Evolutionary conservation across 2,888 invertebrate genomes (phyloP).

Genomic region (Metallyticus violacea): DNA sequence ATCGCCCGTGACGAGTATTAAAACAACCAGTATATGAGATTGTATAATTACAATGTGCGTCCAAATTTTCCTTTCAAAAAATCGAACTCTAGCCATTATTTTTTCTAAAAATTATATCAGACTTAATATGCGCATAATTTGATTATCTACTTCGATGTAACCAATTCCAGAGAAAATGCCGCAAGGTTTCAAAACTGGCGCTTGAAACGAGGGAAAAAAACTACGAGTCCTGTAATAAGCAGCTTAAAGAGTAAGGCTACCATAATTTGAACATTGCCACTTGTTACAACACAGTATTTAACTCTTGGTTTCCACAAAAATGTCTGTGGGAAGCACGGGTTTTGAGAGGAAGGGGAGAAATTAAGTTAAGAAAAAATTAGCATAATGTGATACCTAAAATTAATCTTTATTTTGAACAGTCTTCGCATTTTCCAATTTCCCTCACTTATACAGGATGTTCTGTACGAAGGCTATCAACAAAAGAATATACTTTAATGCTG

Average conservation of each 20-base stretch:
- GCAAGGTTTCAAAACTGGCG: background rate
- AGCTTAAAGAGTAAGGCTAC: background rate
- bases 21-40: background rate
- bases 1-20: background rate
- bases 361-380: too few species aligned
- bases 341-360: background rate
- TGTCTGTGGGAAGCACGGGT: background rate
- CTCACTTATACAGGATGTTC: too few species aligned
- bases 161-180: background rate
- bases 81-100: background rate
- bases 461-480: too few species aligned
- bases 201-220: background rate
- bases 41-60: background rate
- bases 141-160: background rate
- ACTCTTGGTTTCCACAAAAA: background rate
- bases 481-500: too few species aligned
- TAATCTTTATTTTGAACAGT: background rate
- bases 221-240: background rate
- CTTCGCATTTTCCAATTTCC: too few species aligned
- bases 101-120: background rate
- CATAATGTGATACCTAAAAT: background rate
- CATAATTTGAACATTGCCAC: background rate
- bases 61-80: background rate
- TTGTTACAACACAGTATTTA: background rate
- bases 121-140: background rate